These are phyloP conservation scores for Pentamera pediparva DNA, from an alignment of 53 echinoderm and acorn worm species.

Conservation along the genomic window DNA sequence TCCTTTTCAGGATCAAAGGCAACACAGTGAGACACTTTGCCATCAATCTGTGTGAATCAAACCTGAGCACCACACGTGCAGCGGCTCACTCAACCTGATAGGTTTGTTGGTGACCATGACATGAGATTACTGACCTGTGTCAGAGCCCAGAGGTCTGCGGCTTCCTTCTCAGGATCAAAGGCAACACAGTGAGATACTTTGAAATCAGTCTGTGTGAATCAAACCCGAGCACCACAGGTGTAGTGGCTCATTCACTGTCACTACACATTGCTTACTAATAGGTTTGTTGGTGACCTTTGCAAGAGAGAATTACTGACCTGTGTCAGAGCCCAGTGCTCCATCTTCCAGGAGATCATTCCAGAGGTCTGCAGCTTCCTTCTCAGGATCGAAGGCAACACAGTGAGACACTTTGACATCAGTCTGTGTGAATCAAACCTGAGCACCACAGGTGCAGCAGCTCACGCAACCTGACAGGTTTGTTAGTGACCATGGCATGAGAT, in stretches of 20 bases:
- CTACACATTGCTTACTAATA: too few species aligned
- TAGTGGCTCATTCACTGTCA: too few species aligned
- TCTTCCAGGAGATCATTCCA: slow-evolving; percentile 7
- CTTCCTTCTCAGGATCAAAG: slow-evolving; percentile 13
- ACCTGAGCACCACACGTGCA: background rate
- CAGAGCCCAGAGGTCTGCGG: slow-evolving; percentile 14
- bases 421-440: background rate
- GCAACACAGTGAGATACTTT: slow-evolving; percentile 18
- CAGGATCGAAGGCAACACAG: slow-evolving; percentile 12
- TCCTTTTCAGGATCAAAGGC: slow-evolving; percentile 14
- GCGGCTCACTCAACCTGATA: background rate
- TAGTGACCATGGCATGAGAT: too few species aligned
- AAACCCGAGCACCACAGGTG: too few species aligned
- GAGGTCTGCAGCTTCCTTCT: slow-evolving; percentile 13
- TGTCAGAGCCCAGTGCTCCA: slow-evolving; percentile 1
- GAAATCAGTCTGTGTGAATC: too few species aligned
- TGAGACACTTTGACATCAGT: background rate
- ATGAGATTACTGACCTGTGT: background rate
- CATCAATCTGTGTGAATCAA: background rate
- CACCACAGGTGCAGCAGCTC: too few species aligned
- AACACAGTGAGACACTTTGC: background rate
- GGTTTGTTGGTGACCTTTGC: too few species aligned
- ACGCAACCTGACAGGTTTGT: too few species aligned
- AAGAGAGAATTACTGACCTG: slow-evolving; percentile 21
- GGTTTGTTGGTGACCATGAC: background rate